Evolutionary conservation across 2,797 vertebrate species (phyloP).

Genomic region (Squalus acanthias): DNA sequence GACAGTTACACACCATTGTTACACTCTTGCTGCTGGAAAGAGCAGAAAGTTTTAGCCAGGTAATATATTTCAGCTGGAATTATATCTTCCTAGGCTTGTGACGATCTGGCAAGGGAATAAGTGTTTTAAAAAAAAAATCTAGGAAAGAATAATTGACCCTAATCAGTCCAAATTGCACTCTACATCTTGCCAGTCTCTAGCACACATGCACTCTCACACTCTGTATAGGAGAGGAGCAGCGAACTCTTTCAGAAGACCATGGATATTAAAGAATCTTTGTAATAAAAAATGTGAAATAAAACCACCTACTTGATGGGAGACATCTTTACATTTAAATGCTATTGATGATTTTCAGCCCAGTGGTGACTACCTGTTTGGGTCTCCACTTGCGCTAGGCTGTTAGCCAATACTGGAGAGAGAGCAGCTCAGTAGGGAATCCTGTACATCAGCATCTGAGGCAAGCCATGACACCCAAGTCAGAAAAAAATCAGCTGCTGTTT

Average conservation of each 20-base stretch:
- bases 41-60: neutral
- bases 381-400: neutral
- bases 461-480: neutral
- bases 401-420: neutral
- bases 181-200: neutral
- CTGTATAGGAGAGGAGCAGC: neutral
- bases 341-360: neutral
- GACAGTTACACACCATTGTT: neutral
- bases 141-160: neutral
- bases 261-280: neutral
- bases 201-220: neutral
- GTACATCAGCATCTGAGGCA: neutral
- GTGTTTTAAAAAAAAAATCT: neutral
- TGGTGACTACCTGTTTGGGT: neutral
- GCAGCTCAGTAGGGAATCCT: neutral
- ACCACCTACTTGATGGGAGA: neutral
- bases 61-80: neutral
- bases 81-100: neutral
- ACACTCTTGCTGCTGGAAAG: neutral
- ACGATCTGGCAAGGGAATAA: neutral
- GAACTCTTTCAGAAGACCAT: neutral
- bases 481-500: neutral
- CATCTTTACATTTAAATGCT: neutral
- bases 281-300: neutral
- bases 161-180: neutral